A percentile compares a stretch with the other conserved stretches of the same genome.
Evolutionary conservation across 2,888 invertebrate genomes (phyloP).

Genomic region (Trachelus iudaicus): DNA sequence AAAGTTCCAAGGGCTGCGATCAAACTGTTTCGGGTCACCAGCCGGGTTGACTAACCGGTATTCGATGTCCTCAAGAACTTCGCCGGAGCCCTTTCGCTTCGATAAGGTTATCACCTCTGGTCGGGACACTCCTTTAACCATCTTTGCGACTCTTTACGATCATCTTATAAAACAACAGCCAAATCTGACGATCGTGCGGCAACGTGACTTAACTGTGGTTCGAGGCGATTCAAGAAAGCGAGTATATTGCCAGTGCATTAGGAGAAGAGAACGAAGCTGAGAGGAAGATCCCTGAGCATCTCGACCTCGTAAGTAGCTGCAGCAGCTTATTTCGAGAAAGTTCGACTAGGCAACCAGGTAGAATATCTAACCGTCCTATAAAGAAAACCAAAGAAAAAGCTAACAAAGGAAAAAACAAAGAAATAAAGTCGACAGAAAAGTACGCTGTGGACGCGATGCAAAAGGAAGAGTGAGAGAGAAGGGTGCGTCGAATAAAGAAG

Average conservation of each 20-base stretch:
- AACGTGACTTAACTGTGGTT: too few species aligned
- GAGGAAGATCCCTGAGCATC: background rate
- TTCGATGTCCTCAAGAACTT: conserved; percentile 32
- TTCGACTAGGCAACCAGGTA: too few species aligned
- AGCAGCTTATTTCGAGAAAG: background rate
- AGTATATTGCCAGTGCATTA: too few species aligned
- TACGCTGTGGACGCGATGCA: conserved; percentile 6
- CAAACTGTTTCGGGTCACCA: conserved; percentile 44
- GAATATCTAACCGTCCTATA: background rate
- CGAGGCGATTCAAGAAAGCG: too few species aligned
- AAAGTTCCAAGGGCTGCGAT: conserved; percentile 33
- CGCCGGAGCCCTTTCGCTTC: background rate
- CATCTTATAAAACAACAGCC: background rate
- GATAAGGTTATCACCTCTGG: background rate
- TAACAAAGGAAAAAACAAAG: background rate
- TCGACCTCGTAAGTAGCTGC: background rate
- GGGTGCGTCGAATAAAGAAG: background rate
- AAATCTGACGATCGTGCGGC: too few species aligned
- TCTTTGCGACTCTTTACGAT: background rate
- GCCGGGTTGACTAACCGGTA: conserved; percentile 39
- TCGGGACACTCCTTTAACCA: background rate
- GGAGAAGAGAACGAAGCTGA: too few species aligned
- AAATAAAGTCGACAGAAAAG: conserved; percentile 1
- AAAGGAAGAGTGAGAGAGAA: conserved; percentile 8
- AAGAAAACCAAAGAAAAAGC: background rate